Evolutionary conservation across 64 coral and sea anemone genomes (phyloP).

Genomic region (Montipora cactus): DNA sequence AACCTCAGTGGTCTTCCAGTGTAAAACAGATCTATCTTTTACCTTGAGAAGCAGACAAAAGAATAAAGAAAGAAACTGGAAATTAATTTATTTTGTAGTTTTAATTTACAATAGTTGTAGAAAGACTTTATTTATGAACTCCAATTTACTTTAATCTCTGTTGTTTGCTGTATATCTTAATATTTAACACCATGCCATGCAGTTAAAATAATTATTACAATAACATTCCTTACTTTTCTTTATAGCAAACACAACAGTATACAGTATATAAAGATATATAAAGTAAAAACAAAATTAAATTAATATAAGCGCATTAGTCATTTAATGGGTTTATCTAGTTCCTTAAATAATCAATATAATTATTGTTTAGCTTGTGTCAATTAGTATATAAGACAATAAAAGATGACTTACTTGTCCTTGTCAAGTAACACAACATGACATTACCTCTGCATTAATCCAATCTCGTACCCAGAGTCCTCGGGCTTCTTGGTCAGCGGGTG

Average conservation of each 20-base stretch:
- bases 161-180: too few species aligned
- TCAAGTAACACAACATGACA: not conserved
- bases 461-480: too few species aligned
- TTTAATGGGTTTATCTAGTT: not conserved
- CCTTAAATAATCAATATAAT: constrained; percentile 1
- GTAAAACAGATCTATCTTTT: constrained; percentile 44
- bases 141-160: too few species aligned
- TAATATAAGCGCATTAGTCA: not conserved
- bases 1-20: not conserved
- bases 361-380: not conserved
- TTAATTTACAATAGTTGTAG: too few species aligned
- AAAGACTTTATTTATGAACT: too few species aligned
- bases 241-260: too few species aligned
- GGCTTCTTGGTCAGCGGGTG: too few species aligned
- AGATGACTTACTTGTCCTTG: not conserved
- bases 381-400: not conserved
- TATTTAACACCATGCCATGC: too few species aligned
- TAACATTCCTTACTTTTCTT: not conserved
- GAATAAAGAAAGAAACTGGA: not conserved
- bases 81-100: too few species aligned
- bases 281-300: not conserved
- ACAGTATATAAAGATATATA: not conserved
- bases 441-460: not conserved
- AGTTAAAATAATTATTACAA: too few species aligned
- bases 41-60: constrained; percentile 25